Percentiles rank a stretch among this genome's conserved stretches.
These are phyloP conservation scores for Blastomussa wellsi DNA, from an alignment of 92 coral and sea anemone species.

Conservation along the genomic window DNA sequence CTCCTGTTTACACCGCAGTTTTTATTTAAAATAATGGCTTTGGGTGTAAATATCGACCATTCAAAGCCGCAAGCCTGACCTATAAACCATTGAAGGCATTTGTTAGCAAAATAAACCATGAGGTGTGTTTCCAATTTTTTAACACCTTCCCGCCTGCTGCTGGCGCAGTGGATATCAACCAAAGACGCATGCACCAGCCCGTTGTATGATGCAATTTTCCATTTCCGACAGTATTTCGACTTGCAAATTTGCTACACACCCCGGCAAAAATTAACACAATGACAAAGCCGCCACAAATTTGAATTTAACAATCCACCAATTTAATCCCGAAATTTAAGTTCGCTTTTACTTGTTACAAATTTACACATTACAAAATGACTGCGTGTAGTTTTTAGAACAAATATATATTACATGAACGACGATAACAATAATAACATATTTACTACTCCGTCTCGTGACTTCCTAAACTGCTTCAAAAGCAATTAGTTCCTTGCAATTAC, in stretches of 20 bases:
- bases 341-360: not conserved
- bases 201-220: conserved; percentile 30
- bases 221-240: no score
- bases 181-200: not conserved
- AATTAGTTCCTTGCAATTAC: not conserved
- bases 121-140: not conserved
- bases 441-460: not conserved
- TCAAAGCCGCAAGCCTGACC: not conserved
- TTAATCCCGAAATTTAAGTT: not conserved
- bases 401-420: not conserved
- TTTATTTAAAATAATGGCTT: not conserved
- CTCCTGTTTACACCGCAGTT: conserved; percentile 1
- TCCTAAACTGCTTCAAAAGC: not conserved
- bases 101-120: not conserved
- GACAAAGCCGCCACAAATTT: not conserved
- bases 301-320: not conserved
- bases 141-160: not conserved
- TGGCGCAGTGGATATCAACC: not conserved
- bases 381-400: not conserved
- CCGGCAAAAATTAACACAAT: not conserved
- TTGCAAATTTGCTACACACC: conserved; percentile 30
- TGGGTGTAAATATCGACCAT: not conserved
- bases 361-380: conserved; percentile 1
- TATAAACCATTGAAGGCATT: not conserved
- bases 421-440: not conserved